Evolutionary conservation across 2,888 invertebrate genomes (phyloP).

Genomic region (Cantharis rustica): DNA sequence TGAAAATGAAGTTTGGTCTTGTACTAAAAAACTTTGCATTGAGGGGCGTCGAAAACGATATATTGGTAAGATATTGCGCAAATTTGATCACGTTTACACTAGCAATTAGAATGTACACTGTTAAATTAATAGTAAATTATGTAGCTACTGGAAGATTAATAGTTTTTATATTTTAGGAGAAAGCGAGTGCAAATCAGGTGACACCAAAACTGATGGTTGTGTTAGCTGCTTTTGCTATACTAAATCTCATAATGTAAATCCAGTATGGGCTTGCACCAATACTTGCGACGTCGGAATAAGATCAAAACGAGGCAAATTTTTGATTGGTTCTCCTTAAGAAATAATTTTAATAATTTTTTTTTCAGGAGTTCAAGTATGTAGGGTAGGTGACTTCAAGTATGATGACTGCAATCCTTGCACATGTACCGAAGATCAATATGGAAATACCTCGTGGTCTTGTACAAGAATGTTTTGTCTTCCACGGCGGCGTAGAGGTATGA

Average conservation of each 20-base stretch:
- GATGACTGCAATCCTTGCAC: slow-evolving; percentile 59
- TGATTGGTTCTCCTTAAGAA: neutral
- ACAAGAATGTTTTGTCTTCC: slow-evolving; percentile 44
- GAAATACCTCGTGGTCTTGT: neutral
- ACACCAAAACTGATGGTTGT: slow-evolving; percentile 34
- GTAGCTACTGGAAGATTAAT: neutral
- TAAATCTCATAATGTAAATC: slow-evolving; percentile 39
- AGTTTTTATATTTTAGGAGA: slow-evolving; percentile 10
- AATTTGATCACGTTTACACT: neutral
- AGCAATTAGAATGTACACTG: too few species aligned
- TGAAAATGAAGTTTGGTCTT: slow-evolving; percentile 43
- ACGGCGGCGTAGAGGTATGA: slow-evolving; percentile 5
- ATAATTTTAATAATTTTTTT: neutral
- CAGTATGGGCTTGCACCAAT: slow-evolving; percentile 57
- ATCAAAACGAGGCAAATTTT: neutral
- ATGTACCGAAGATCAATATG: slow-evolving; percentile 47
- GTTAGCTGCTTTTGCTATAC: slow-evolving; percentile 40
- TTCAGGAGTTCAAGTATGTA: slow-evolving; percentile 36
- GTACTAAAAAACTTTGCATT: slow-evolving; percentile 7
- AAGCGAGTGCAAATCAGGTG: slow-evolving; percentile 31
- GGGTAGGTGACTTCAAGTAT: slow-evolving; percentile 46
- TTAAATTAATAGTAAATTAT: too few species aligned
- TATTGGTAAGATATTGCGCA: neutral
- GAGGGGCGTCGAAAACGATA: neutral
- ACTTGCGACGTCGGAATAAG: neutral